Percentiles rank a stretch among this genome's conserved stretches.
phyloP scores from a whole-genome alignment of 2,888 invertebrate species.

The Xanthia icteritia region DNA sequence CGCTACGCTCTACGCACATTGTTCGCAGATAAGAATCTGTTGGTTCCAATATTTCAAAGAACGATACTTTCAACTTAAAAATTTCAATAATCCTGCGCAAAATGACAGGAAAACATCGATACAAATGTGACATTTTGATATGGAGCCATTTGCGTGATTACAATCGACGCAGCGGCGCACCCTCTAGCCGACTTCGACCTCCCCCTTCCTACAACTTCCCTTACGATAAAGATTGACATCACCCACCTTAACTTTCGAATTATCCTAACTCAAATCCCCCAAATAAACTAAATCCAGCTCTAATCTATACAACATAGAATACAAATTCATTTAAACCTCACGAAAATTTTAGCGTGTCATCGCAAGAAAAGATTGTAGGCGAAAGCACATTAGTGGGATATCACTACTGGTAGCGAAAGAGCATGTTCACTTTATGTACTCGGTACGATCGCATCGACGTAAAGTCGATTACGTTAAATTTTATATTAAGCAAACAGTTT shows the following conservation, averaged over 20 bases:
- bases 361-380: slow-evolving; percentile 89
- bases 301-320: slow-evolving; percentile 72
- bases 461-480: slow-evolving; percentile 86
- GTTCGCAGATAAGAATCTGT: neutral
- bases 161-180: slow-evolving; percentile 89
- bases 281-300: slow-evolving; percentile 76
- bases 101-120: slow-evolving; percentile 85
- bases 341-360: slow-evolving; percentile 86
- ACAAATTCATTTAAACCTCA: slow-evolving; percentile 69
- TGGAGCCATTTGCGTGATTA: slow-evolving; percentile 90
- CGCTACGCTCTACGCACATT: neutral
- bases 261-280: slow-evolving; percentile 80
- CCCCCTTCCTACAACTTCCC: slow-evolving; percentile 86
- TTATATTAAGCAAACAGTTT: slow-evolving; percentile 85
- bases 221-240: slow-evolving; percentile 90
- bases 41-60: slow-evolving; percentile 10
- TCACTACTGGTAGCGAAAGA: slow-evolving; percentile 86
- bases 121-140: slow-evolving; percentile 89
- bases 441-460: slow-evolving; percentile 78
- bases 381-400: slow-evolving; percentile 89
- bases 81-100: slow-evolving; percentile 77
- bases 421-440: slow-evolving; percentile 85
- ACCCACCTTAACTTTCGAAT: slow-evolving; percentile 84
- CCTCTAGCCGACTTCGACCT: slow-evolving; percentile 79
- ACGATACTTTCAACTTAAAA: slow-evolving; percentile 45